These are phyloP conservation scores for Anniella stebbinsi DNA, from an alignment of 2,797 vertebrate genomes.

Conservation along the genomic window DNA sequence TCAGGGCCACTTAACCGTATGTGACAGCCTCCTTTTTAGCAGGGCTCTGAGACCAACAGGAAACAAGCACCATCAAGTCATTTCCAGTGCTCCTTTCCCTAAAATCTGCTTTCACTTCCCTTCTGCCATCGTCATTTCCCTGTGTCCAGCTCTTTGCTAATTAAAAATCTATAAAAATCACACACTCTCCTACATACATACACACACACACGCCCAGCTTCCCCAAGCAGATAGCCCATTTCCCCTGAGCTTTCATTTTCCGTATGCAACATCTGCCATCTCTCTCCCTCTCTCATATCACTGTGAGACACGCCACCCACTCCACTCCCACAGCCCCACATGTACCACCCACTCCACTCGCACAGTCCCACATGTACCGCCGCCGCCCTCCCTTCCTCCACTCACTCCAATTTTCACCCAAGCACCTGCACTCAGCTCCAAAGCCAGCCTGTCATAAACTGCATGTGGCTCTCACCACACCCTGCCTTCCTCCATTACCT, in stretches of 20 bases:
- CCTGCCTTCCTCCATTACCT: background rate
- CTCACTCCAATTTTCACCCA: background rate
- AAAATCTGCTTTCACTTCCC: background rate
- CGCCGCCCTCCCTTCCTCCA: background rate
- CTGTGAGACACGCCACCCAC: slow-evolving; percentile 4
- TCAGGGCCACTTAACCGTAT: background rate
- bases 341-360: fast-evolving
- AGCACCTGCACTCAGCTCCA: background rate
- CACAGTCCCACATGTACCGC: background rate
- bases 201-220: too few species aligned
- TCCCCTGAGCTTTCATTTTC: slow-evolving; percentile 5
- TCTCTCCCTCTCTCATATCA: slow-evolving; percentile 9
- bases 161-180: background rate
- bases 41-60: background rate
- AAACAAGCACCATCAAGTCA: too few species aligned
- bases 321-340: background rate
- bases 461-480: slow-evolving; percentile 28
- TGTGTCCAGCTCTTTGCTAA: background rate
- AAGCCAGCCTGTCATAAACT: slow-evolving; percentile 33
- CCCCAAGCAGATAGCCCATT: fast-evolving
- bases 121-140: too few species aligned
- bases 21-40: background rate
- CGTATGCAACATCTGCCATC: slow-evolving; percentile 37
- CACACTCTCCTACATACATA: background rate
- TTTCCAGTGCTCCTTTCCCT: background rate